Evolutionary conservation across 2,113 vertebrate genomes (phyloP).

Genomic region (Oryzias woworae): DNA sequence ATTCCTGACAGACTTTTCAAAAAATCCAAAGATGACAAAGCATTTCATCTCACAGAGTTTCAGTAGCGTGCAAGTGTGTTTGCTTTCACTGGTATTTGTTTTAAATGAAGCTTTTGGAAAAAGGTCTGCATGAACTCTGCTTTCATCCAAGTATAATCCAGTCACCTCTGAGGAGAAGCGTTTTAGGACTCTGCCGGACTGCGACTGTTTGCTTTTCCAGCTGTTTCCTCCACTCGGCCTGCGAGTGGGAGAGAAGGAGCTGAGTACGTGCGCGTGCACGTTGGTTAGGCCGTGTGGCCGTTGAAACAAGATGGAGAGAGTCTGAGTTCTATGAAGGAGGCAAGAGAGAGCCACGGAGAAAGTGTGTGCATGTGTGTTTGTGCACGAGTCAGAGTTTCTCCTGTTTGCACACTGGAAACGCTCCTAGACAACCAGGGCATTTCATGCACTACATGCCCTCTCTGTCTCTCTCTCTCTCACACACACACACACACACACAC

Average conservation of each 20-base stretch:
- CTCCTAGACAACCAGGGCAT: constrained; percentile 9
- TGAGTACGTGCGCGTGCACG: constrained; percentile 25
- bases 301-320: constrained; percentile 42
- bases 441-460: constrained; percentile 12
- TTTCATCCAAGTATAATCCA: constrained; percentile 69
- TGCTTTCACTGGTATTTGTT: not conserved
- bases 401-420: constrained; percentile 50
- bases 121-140: constrained; percentile 60
- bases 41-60: no score
- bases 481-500: constrained; percentile 7
- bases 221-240: constrained; percentile 69
- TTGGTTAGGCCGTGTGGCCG: constrained; percentile 16
- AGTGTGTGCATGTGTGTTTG: constrained; percentile 5
- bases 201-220: constrained; percentile 76
- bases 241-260: constrained; percentile 52
- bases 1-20: no score
- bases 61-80: constrained; percentile 42
- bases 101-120: constrained; percentile 40
- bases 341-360: constrained; percentile 33
- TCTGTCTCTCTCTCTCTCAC: constrained; percentile 3
- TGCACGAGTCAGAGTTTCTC: constrained; percentile 20
- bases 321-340: constrained; percentile 40
- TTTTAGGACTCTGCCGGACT: constrained; percentile 47
- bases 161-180: constrained; percentile 61
- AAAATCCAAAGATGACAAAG: no score